phyloP scores from a whole-genome alignment of 35 echinoderm and acorn worm genomes.

The Amphiura filiformis region DNA sequence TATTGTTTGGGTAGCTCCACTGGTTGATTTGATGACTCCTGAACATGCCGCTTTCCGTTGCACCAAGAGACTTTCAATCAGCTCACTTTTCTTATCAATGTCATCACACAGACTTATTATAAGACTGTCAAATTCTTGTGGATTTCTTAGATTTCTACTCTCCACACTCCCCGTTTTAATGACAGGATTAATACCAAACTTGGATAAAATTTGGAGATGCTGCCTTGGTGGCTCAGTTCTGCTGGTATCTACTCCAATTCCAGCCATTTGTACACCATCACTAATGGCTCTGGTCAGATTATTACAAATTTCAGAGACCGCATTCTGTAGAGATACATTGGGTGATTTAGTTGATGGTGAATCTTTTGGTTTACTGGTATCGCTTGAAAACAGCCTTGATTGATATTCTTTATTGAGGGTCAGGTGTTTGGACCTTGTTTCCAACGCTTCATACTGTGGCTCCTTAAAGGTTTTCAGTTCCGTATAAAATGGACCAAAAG shows the following conservation, averaged over 20 bases:
- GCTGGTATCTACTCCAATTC: background rate
- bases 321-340: background rate
- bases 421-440: background rate
- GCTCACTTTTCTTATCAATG: background rate
- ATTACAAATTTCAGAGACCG: background rate
- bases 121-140: background rate
- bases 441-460: background rate
- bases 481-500: background rate
- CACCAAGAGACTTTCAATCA: background rate
- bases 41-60: background rate
- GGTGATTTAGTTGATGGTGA: background rate
- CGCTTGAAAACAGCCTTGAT: background rate
- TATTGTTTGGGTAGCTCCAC: background rate
- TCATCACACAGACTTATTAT: background rate
- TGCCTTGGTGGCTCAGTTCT: background rate
- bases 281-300: background rate
- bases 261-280: background rate
- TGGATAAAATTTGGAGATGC: background rate
- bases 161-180: background rate
- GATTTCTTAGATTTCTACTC: background rate
- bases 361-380: background rate
- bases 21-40: background rate
- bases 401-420: background rate
- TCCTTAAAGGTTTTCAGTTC: background rate
- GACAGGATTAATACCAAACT: background rate